These are phyloP conservation scores for Euwallacea fornicatus DNA, from an alignment of 1,140 invertebrate genomes.

Conservation along the genomic window DNA sequence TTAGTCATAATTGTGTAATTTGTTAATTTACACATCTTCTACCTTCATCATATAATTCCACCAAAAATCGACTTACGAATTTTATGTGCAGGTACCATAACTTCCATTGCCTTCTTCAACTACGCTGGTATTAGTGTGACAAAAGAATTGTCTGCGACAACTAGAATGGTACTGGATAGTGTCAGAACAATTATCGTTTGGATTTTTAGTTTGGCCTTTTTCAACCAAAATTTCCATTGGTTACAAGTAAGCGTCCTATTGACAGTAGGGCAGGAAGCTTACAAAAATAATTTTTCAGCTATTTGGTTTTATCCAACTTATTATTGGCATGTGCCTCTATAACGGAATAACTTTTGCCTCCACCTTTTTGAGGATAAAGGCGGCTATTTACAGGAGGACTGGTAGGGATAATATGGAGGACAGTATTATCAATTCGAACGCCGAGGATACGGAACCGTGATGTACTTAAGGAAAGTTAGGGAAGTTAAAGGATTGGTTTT, in stretches of 20 bases:
- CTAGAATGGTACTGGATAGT: constrained; percentile 90
- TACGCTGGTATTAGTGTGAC: constrained; percentile 95
- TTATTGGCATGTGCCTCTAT: constrained; percentile 49
- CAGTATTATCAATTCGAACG: constrained; percentile 28
- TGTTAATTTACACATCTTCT: too few relatives aligned
- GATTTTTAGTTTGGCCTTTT: constrained; percentile 72
- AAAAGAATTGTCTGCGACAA: constrained; percentile 90
- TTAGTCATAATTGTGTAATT: constrained; percentile 58
- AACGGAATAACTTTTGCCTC: constrained; percentile 44
- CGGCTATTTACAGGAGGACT: constrained; percentile 21
- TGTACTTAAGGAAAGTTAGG: background rate
- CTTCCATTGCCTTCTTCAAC: constrained; percentile 96
- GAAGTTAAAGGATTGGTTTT: background rate
- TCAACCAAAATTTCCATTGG: constrained; percentile 79
- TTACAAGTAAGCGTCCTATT: constrained; percentile 64
- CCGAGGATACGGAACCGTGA: constrained; percentile 24
- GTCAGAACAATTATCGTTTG: constrained; percentile 89
- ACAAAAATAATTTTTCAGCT: constrained; percentile 41
- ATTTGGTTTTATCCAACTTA: constrained; percentile 43
- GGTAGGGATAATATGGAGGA: constrained; percentile 13
- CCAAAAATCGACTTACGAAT: constrained; percentile 2
- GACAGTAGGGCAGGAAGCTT: constrained; percentile 4
- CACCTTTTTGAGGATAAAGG: constrained; percentile 29
- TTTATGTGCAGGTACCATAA: constrained; percentile 67
- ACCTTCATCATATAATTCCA: too few relatives aligned